Conservation (phyloP, 2,888 invertebrate genomes). For the Ormia ochracea region DNA sequence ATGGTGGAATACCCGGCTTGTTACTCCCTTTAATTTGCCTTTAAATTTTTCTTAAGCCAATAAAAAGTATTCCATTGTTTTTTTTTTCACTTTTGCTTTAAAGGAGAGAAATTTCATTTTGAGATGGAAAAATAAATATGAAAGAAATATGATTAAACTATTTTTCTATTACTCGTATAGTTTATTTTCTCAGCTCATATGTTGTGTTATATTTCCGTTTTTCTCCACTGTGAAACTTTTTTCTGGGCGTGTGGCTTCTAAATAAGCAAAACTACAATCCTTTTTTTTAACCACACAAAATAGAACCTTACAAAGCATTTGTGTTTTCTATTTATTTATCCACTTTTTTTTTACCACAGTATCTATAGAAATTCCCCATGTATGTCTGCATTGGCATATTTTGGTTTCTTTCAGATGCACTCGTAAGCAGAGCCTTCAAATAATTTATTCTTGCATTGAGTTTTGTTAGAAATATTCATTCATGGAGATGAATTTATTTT, state of each 20-base stretch:
- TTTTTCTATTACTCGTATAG: no score
- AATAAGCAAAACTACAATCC: slow-evolving; percentile 27
- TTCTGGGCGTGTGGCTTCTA: slow-evolving; percentile 29
- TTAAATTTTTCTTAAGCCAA: no score
- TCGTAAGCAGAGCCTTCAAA: not conserved
- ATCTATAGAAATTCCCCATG: slow-evolving; percentile 40
- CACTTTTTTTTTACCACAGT: not conserved
- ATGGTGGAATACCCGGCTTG: no score
- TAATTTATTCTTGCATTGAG: not conserved
- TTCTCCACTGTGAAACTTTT: not conserved
- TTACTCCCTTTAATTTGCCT: no score
- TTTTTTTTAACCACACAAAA: not conserved
- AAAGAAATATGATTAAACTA: no score
- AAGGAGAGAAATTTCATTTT: no score
- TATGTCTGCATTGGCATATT: slow-evolving; percentile 58
- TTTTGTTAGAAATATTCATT: not conserved
- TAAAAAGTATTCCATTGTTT: no score
- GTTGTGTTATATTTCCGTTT: slow-evolving; percentile 1
- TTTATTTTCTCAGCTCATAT: no score
- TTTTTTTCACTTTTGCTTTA: no score
- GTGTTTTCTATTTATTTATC: not conserved
- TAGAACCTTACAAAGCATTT: slow-evolving; percentile 23
- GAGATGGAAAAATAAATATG: no score
- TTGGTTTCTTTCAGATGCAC: not conserved
- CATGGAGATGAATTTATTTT: no score